A percentile compares a stretch with the other conserved stretches of the same genome.
Conservation (phyloP, 2,888 invertebrate species). For the Augiades crinisus region DNA sequence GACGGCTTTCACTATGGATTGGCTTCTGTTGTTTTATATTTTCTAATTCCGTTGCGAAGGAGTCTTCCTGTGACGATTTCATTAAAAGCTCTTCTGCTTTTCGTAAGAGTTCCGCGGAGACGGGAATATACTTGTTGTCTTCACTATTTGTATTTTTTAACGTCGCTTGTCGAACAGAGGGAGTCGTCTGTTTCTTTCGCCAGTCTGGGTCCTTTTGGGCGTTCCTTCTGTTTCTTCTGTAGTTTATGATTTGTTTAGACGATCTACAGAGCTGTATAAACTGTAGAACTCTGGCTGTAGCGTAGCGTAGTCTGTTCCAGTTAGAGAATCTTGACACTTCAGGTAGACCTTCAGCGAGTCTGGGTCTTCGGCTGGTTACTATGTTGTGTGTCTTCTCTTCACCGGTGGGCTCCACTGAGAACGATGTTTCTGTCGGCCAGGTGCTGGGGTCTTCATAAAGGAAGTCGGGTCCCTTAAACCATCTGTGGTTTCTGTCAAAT, state of each 20-base stretch:
- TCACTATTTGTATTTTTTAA: too few relatives aligned
- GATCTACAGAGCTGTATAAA: background rate
- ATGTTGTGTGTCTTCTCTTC: background rate
- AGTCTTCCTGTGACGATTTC: too few relatives aligned
- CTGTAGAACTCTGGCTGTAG: constrained; percentile 1
- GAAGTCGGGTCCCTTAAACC: constrained; percentile 7
- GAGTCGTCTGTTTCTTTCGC: constrained; percentile 28
- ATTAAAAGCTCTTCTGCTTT: background rate
- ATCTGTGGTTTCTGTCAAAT: background rate
- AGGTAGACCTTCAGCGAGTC: background rate
- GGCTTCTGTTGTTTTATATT: background rate
- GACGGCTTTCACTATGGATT: background rate
- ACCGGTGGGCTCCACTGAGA: background rate
- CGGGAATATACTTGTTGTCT: background rate
- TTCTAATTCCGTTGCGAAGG: background rate
- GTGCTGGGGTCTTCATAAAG: background rate
- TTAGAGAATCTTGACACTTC: background rate
- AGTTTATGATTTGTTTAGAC: constrained; percentile 30
- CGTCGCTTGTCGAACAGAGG: background rate
- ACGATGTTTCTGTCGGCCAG: constrained; percentile 1
- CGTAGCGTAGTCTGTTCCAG: background rate
- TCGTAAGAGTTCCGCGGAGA: constrained; percentile 25
- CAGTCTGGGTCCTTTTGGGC: constrained; percentile 25
- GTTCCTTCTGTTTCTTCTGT: constrained; percentile 34
- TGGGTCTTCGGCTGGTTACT: background rate